Evolutionary conservation across 2,113 vertebrate genomes (phyloP).

Genomic region (Haemorhous mexicanus): DNA sequence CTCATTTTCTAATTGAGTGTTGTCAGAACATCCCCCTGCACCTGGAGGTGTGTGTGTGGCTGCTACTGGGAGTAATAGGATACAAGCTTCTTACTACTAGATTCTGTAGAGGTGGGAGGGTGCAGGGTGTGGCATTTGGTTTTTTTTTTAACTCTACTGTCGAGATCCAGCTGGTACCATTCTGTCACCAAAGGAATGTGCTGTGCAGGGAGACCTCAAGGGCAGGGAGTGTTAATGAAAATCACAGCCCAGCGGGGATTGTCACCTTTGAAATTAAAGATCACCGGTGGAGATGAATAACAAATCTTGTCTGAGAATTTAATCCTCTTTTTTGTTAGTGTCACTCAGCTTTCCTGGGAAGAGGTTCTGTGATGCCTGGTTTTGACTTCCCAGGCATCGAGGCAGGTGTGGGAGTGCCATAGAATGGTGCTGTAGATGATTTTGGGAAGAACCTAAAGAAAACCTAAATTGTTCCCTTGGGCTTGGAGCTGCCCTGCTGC

Average conservation of each 20-base stretch:
- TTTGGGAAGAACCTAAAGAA: neutral
- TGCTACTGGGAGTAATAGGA: neutral
- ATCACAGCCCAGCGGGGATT: neutral
- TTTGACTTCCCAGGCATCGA: neutral
- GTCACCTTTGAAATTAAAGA: slow-evolving; percentile 21
- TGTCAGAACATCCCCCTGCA: neutral
- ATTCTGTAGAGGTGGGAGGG: neutral
- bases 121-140: neutral
- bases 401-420: neutral
- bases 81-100: neutral
- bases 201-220: neutral
- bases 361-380: neutral
- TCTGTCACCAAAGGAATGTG: neutral
- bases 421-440: accelerated
- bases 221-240: neutral
- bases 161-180: neutral
- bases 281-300: neutral
- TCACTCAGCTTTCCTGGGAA: neutral
- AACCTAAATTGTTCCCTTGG: neutral
- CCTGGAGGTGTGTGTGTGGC: neutral
- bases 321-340: neutral
- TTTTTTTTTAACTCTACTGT: accelerated
- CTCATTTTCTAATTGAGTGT: neutral
- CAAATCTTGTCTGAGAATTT: neutral
- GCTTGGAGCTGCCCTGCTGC: neutral